A percentile compares a stretch with the other conserved stretches of the same genome.
These are phyloP conservation scores for Epinotia ramella DNA, from an alignment of 2,888 invertebrate species.

Conservation along the genomic window DNA sequence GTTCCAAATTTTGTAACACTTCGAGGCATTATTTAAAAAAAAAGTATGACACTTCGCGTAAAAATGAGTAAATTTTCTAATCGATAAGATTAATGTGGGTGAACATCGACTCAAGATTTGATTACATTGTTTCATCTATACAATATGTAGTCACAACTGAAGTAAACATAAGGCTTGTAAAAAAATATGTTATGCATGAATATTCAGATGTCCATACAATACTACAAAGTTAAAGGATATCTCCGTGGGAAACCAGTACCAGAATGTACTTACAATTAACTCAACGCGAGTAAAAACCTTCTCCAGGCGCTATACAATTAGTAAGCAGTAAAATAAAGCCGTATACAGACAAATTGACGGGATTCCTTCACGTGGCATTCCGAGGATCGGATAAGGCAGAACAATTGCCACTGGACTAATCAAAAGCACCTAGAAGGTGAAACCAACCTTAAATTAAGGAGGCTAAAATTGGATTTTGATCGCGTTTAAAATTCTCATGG, in stretches of 20 bases:
- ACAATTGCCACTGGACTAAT: slow-evolving; percentile 24
- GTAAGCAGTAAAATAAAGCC: slow-evolving; percentile 34
- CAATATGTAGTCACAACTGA: too few relatives aligned
- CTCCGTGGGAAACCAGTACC: background rate
- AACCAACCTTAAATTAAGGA: slow-evolving; percentile 9
- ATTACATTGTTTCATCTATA: too few relatives aligned
- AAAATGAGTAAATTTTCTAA: too few relatives aligned
- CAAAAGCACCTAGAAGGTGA: slow-evolving; percentile 2
- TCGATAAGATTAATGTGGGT: too few relatives aligned
- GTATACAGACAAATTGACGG: slow-evolving; percentile 34
- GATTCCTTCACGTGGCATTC: slow-evolving; percentile 29
- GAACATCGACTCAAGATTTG: too few relatives aligned
- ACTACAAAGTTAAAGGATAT: background rate
- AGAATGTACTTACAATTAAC: background rate
- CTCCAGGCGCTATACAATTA: slow-evolving; percentile 22
- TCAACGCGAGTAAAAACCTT: background rate
- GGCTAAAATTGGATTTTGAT: slow-evolving; percentile 3
- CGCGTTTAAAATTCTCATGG: slow-evolving; percentile 1
- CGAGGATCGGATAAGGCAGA: slow-evolving; percentile 21
- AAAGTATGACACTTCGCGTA: too few relatives aligned
- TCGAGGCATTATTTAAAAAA: too few relatives aligned
- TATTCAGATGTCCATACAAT: background rate
- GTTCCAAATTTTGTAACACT: too few relatives aligned
- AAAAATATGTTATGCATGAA: too few relatives aligned
- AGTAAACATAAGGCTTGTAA: too few relatives aligned